Percentiles rank a stretch among this genome's conserved stretches.
Conservation (phyloP, 2,797 vertebrate species). For the Cirrhinus molitorella region DNA sequence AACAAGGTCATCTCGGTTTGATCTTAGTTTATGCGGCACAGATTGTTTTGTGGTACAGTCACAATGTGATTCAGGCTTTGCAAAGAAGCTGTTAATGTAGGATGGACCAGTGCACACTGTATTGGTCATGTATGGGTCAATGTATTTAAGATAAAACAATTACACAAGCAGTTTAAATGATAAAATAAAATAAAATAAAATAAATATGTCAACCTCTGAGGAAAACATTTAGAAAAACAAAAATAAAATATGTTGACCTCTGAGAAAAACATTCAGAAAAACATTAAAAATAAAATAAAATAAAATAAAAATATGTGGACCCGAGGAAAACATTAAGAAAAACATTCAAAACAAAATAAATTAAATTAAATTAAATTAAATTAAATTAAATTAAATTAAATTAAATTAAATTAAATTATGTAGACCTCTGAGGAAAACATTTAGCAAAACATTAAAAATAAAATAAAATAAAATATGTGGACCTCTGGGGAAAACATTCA, state of each 20-base stretch:
- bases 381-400: no score
- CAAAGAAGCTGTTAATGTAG: neutral
- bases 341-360: no score
- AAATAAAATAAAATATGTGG: no score
- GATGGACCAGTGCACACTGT: neutral
- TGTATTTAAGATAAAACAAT: neutral
- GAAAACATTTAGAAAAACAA: no score
- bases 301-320: no score
- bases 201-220: no score
- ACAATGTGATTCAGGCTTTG: neutral
- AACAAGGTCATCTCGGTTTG: constrained; percentile 20
- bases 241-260: neutral
- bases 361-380: no score
- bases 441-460: neutral
- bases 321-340: neutral
- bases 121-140: neutral
- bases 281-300: neutral
- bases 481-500: no score
- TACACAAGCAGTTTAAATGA: neutral
- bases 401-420: no score
- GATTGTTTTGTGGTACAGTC: constrained; percentile 6
- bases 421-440: neutral
- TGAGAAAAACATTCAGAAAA: neutral
- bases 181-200: no score
- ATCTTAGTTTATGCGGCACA: neutral